Percentiles rank a stretch among this genome's conserved stretches.
Evolutionary conservation across 1,140 invertebrate species (phyloP).

Genomic region (Drosophila truncata): DNA sequence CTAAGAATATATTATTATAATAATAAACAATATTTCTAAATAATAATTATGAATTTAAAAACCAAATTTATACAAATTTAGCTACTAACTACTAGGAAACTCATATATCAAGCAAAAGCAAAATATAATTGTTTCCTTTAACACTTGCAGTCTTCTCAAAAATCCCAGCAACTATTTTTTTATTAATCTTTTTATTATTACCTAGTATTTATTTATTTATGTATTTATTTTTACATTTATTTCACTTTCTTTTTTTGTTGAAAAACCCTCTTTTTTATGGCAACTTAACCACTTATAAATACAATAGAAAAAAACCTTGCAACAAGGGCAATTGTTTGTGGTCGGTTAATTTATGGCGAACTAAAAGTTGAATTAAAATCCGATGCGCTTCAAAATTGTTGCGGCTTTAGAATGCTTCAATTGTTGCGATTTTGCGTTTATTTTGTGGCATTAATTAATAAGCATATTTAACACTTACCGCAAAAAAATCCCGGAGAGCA

Average conservation of each 20-base stretch:
- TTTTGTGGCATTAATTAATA: slow-evolving; percentile 43
- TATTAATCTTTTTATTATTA: not conserved
- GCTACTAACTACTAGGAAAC: not conserved
- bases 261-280: not conserved
- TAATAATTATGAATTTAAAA: not conserved
- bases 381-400: slow-evolving; percentile 13
- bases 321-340: slow-evolving; percentile 46
- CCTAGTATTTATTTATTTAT: not conserved
- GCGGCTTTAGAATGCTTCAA: slow-evolving; percentile 16
- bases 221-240: not conserved
- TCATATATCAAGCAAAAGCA: not conserved
- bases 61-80: not conserved
- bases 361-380: slow-evolving; percentile 13
- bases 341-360: slow-evolving; percentile 41
- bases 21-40: not conserved
- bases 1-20: not conserved
- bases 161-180: not conserved
- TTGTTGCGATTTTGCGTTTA: slow-evolving; percentile 19
- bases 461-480: slow-evolving; percentile 58
- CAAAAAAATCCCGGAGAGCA: slow-evolving; percentile 60
- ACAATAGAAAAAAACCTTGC: slow-evolving; percentile 4
- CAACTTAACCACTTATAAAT: slow-evolving; percentile 23
- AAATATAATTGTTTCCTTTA: not conserved
- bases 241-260: not conserved
- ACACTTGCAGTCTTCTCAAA: not conserved